These are phyloP conservation scores for Brachyptera putata DNA, from an alignment of 2,888 invertebrate species.

Conservation along the genomic window DNA sequence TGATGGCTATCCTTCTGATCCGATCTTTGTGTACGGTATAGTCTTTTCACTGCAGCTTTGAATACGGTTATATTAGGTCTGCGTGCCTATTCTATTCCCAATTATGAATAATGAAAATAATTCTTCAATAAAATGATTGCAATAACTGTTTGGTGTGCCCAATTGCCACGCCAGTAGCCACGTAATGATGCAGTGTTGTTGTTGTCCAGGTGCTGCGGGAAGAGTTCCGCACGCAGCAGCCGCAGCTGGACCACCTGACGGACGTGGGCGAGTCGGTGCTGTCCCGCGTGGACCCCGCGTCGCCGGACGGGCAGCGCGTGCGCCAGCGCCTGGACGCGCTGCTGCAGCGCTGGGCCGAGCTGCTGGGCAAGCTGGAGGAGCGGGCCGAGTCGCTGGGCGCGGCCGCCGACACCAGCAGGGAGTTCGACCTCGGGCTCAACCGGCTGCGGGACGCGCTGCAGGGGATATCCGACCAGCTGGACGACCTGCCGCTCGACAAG, in stretches of 20 bases:
- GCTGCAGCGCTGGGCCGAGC: conserved; percentile 46
- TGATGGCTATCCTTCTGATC: too few relatives aligned
- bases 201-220: conserved; percentile 93
- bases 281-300: conserved; percentile 51
- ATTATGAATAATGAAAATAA: too few relatives aligned
- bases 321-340: conserved; percentile 61
- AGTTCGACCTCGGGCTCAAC: conserved; percentile 84
- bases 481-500: conserved; percentile 72
- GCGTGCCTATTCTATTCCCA: too few relatives aligned
- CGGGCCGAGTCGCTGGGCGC: conserved; percentile 86
- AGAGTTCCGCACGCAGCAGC: conserved; percentile 90
- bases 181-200: too few relatives aligned
- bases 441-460: conserved; percentile 82
- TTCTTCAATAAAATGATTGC: too few relatives aligned
- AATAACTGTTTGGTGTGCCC: too few relatives aligned
- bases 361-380: conserved; percentile 70
- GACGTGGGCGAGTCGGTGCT: conserved; percentile 75
- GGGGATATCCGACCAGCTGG: conserved; percentile 80
- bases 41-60: too few relatives aligned
- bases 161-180: too few relatives aligned
- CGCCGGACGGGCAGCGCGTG: conserved; percentile 61
- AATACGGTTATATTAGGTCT: too few relatives aligned
- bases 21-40: too few relatives aligned
- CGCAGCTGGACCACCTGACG: conserved; percentile 79
- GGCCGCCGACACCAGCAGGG: conserved; percentile 86